Conservation (phyloP, 2,113 vertebrate species). For the Coptodon rendalli region DNA sequence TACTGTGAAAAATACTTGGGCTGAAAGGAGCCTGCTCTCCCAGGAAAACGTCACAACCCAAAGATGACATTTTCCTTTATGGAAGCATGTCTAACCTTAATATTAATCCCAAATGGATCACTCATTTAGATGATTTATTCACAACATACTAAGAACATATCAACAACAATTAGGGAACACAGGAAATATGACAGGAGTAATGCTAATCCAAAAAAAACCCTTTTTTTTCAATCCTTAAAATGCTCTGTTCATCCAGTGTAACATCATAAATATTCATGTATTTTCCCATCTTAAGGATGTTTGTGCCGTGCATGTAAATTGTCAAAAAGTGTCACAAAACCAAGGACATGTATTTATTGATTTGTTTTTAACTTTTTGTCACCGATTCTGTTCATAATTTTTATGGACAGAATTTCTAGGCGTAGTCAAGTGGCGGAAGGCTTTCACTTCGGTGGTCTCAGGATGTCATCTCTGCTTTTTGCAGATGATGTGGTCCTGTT, state of each 20-base stretch:
- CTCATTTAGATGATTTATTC: neutral
- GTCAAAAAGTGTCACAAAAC: neutral
- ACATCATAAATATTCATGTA: neutral
- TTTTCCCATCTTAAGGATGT: neutral
- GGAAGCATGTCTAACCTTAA: neutral
- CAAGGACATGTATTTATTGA: neutral
- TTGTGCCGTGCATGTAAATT: neutral
- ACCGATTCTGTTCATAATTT: neutral
- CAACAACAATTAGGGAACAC: neutral
- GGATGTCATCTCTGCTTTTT: neutral
- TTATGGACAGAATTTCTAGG: neutral
- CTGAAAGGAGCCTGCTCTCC: neutral
- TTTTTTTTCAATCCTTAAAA: neutral
- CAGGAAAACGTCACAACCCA: neutral
- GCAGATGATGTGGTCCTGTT: neutral
- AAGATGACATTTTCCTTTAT: neutral
- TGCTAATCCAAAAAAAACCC: neutral
- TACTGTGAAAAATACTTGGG: neutral
- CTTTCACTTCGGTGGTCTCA: accelerated
- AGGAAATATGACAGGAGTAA: neutral
- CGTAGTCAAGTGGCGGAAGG: accelerated
- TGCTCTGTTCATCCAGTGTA: neutral
- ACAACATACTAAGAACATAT: neutral
- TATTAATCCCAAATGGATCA: neutral
- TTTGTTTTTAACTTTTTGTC: neutral